Conservation (phyloP, 2,888 invertebrate species). For the Himalopsyche anomala region DNA sequence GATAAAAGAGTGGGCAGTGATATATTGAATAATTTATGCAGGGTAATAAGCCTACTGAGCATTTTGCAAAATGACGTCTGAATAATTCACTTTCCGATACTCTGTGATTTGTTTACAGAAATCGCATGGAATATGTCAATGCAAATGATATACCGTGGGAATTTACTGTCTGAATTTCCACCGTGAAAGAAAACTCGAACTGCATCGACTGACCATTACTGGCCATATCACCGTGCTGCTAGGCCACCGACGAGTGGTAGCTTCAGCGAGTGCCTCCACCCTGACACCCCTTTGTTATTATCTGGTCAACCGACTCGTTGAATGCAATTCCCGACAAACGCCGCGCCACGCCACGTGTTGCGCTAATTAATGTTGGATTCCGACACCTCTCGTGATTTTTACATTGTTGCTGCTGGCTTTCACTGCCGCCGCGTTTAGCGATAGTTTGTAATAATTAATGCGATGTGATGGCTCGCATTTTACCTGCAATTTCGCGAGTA, state of each 20-base stretch:
- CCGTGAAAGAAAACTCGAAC: no score
- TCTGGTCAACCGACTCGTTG: slow-evolving; percentile 46
- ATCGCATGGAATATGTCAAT: no score
- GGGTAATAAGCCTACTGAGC: no score
- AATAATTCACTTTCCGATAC: no score
- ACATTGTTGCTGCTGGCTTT: slow-evolving; percentile 41
- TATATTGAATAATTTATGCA: no score
- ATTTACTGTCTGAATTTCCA: no score
- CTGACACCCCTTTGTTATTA: neutral
- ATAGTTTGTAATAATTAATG: slow-evolving; percentile 2
- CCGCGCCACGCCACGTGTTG: slow-evolving; percentile 49
- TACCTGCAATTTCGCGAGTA: neutral
- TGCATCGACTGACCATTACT: no score
- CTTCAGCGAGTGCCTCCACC: no score
- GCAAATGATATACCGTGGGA: no score
- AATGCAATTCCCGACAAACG: slow-evolving; percentile 45
- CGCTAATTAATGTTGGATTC: slow-evolving; percentile 52
- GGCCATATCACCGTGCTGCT: neutral
- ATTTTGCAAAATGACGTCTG: no score
- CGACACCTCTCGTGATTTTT: slow-evolving; percentile 40
- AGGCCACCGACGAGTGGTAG: neutral
- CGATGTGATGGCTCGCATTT: neutral
- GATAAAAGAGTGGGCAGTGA: no score
- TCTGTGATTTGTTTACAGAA: no score
- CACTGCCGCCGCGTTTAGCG: slow-evolving; percentile 41